These are phyloP conservation scores for Ochotona princeps DNA, from an alignment of 2,113 vertebrate species.

Conservation along the genomic window DNA sequence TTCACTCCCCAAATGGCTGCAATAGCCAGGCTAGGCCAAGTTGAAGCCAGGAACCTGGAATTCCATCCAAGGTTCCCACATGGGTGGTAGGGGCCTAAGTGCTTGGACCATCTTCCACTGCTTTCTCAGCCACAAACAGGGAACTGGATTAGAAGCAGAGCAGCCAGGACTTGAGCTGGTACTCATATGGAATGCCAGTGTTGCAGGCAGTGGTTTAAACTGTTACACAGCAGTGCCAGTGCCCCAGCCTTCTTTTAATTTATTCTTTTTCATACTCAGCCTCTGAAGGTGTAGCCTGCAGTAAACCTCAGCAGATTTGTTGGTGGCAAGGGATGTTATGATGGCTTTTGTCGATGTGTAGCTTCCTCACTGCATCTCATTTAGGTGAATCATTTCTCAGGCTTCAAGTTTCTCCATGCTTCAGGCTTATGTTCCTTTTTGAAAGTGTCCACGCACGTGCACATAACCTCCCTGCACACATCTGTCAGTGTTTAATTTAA, in stretches of 20 bases:
- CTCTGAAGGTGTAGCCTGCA: neutral
- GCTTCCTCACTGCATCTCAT: conserved; percentile 37
- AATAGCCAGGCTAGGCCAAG: no score
- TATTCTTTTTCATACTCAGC: neutral
- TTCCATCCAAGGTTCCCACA: no score
- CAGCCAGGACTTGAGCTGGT: no score
- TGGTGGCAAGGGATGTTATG: neutral
- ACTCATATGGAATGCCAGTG: no score
- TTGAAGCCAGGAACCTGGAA: no score
- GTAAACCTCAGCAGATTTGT: neutral
- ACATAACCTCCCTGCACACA: conserved; percentile 27
- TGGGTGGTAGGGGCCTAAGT: no score
- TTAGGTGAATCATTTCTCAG: conserved; percentile 58
- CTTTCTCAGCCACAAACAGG: no score
- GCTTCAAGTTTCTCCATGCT: conserved; percentile 54
- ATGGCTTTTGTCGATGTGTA: conserved; percentile 44
- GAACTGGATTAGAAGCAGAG: no score
- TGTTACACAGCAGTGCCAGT: no score
- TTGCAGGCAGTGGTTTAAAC: no score
- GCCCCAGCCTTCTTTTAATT: neutral
- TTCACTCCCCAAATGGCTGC: no score
- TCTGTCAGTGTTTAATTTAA: conserved; percentile 68
- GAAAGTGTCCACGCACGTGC: neutral
- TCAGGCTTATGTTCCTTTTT: conserved; percentile 58
- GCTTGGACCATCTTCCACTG: no score